phyloP scores from a whole-genome alignment of 2,113 vertebrate genomes.

The Daphoenositta chrysoptera region DNA sequence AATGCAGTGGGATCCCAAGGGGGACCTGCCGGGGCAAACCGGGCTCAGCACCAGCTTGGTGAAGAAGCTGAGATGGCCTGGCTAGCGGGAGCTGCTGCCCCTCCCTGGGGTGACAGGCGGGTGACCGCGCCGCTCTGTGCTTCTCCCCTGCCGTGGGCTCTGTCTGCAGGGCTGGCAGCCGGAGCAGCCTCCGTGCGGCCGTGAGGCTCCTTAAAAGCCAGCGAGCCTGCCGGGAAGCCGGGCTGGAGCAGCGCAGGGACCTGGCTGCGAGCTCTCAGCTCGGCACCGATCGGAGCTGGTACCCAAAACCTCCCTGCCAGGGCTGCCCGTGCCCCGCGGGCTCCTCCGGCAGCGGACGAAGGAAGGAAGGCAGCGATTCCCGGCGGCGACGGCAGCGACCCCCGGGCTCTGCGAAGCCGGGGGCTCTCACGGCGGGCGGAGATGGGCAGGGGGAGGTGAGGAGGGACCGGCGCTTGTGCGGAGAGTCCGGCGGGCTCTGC shows the following conservation, averaged over 20 bases:
- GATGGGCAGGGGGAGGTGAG: too few relatives aligned
- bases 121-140: not conserved
- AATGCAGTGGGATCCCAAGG: not conserved
- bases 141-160: not conserved
- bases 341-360: fast-evolving
- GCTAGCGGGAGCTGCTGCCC: fast-evolving
- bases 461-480: fast-evolving
- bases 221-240: fast-evolving
- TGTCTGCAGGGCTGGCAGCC: fast-evolving
- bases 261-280: not conserved
- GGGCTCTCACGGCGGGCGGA: fast-evolving
- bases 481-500: not conserved
- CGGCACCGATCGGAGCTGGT: fast-evolving
- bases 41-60: not conserved
- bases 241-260: fast-evolving
- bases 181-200: fast-evolving
- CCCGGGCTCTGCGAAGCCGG: not conserved
- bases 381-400: not conserved
- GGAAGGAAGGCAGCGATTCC: not conserved
- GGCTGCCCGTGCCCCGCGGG: not conserved
- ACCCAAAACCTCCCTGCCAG: not conserved
- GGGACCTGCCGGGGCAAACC: fast-evolving
- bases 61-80: not conserved
- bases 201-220: fast-evolving
- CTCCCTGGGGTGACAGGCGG: not conserved